Evolutionary conservation across 2,113 vertebrate genomes (phyloP).

Genomic region (Cyprinodon variegatus): DNA sequence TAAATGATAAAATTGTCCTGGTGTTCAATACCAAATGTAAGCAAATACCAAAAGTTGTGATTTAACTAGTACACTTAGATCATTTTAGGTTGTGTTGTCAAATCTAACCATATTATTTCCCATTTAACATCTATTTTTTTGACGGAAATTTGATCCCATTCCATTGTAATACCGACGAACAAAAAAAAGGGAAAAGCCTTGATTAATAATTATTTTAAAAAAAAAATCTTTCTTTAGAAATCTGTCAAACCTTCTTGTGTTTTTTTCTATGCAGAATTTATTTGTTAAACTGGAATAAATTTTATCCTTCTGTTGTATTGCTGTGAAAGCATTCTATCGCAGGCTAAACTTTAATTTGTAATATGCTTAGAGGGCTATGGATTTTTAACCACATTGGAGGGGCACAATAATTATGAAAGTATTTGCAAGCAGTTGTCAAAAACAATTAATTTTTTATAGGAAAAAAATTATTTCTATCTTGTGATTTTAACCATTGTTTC

Average conservation of each 20-base stretch:
- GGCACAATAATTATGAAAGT: background rate
- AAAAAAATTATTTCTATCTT: background rate
- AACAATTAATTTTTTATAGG: background rate
- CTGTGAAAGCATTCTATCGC: background rate
- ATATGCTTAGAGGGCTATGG: too few relatives aligned
- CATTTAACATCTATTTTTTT: background rate
- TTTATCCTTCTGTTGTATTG: slow-evolving; percentile 1
- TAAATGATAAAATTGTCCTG: background rate
- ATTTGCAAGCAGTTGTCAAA: background rate
- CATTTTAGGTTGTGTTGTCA: too few relatives aligned
- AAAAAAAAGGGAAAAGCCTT: background rate
- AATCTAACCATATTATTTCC: background rate
- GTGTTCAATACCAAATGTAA: background rate
- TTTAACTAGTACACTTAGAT: background rate
- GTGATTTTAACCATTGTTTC: background rate
- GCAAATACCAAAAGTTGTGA: background rate
- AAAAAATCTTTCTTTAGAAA: background rate
- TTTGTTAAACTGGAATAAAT: background rate
- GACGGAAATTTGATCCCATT: background rate
- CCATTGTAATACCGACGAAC: background rate
- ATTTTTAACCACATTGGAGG: background rate
- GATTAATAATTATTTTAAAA: background rate
- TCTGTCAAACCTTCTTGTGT: background rate
- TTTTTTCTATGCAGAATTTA: background rate
- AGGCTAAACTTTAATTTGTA: background rate